These are phyloP conservation scores for Drosophila kanekoi DNA, from an alignment of 2,888 invertebrate genomes.

Conservation along the genomic window DNA sequence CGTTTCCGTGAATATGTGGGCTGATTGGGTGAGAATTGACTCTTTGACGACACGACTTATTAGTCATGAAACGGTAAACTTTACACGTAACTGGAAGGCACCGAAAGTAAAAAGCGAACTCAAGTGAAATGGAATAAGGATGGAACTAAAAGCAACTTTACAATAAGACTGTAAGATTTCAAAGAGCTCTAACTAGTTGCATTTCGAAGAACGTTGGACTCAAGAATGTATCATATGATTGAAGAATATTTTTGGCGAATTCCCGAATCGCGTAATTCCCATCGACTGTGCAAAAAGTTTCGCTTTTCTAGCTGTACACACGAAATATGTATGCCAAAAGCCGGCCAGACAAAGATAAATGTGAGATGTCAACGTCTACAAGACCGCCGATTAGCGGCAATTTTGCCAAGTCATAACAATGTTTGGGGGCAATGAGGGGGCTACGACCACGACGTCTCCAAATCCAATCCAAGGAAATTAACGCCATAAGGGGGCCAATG, in stretches of 20 bases:
- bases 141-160: neutral
- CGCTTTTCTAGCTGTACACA: neutral
- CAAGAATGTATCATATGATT: neutral
- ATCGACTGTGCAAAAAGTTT: neutral
- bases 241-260: neutral
- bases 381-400: constrained; percentile 61
- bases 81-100: neutral
- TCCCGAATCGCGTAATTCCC: neutral
- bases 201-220: neutral
- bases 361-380: constrained; percentile 48
- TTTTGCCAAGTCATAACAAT: constrained; percentile 55
- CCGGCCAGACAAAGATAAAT: constrained; percentile 53
- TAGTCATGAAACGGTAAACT: constrained; percentile 52
- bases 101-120: no score
- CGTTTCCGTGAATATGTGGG: constrained; percentile 64
- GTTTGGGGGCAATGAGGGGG: neutral
- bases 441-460: neutral
- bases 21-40: constrained; percentile 68
- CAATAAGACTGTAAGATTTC: neutral
- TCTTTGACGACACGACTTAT: constrained; percentile 37
- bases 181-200: neutral
- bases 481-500: constrained; percentile 40
- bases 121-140: neutral
- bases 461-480: constrained; percentile 16
- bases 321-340: constrained; percentile 15